Evolutionary conservation across 2,797 vertebrate genomes (phyloP), one percentile per base, ranked within the genome.

Genomic region (Pseudomugil gertrudae): DNA sequence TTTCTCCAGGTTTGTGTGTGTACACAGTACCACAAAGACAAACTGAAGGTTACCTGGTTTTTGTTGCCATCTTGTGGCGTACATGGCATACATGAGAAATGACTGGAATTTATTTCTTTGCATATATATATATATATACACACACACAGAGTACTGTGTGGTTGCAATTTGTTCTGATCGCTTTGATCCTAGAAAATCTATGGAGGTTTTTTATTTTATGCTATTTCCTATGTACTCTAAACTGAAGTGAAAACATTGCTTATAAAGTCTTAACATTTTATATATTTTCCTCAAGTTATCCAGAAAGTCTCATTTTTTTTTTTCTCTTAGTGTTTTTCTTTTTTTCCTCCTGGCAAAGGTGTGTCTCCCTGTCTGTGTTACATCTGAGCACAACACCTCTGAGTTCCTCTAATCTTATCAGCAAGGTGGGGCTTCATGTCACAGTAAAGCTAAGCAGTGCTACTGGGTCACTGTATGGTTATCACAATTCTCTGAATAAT

Each of bases 401-500:
- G 32, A 11, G 17, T 50, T 35, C 23, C 36, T 50, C 17, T 47
- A 33, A 58, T 63, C 48, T 40, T 27, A 58, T 64, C 55, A 67
- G 45, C 21, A 38, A 15, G 4, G 48, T 2, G 9, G 11, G 58
- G n/a, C 29, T 38, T n/a, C 36, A 48, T 13, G 27, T 60, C 51
- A 55, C 47, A 48, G 47, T 23, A 29, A 23, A 57, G 23, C 8
- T 3, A 48, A 14, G 54, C 27, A 30, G 40, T 30, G 14, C 30
- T 26, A 47, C 53, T 56, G 33, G 64, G 40, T 56, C n/a, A 54
- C 5, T 50, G 14, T 3, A 29, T 27, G 5, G 3, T 53, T 24
- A 45, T 59, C 95, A 96, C 95, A 94, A 96, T 95, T 95, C 93
- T 95, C 92, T 94, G 93, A n/a, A n/a, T n/a, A n/a, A n/a, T n/a